Conservation (phyloP, 2,888 invertebrate genomes). For the Latrodectus hesperus region DNA sequence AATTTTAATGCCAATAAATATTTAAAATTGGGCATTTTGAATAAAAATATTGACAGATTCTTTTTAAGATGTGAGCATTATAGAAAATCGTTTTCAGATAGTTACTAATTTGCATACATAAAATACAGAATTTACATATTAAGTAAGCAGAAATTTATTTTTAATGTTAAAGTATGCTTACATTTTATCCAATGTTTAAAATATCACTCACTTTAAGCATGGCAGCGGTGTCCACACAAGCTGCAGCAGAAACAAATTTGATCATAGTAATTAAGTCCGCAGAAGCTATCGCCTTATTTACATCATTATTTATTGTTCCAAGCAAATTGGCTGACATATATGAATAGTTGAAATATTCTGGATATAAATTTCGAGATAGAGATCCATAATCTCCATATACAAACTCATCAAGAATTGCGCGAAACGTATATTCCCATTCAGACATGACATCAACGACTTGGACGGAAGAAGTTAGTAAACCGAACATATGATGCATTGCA, state of each 20-base stretch:
- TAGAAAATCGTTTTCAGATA: no score
- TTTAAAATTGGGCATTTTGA: no score
- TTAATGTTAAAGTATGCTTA: no score
- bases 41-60: no score
- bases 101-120: no score
- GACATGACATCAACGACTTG: constrained; percentile 14
- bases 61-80: no score
- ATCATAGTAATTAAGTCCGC: constrained; percentile 21
- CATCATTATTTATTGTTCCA: neutral
- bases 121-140: no score
- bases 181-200: no score
- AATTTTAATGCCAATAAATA: no score
- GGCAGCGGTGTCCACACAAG: neutral
- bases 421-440: constrained; percentile 21
- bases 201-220: neutral
- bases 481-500: constrained; percentile 8
- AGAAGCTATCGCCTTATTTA: neutral
- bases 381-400: constrained; percentile 1
- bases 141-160: no score
- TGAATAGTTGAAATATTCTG: neutral
- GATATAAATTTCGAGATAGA: neutral
- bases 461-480: neutral
- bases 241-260: constrained; percentile 19
- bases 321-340: constrained; percentile 42
- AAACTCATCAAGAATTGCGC: neutral